phyloP scores from a whole-genome alignment of 2,797 vertebrate species.

The Semaprochilodus insignis region DNA sequence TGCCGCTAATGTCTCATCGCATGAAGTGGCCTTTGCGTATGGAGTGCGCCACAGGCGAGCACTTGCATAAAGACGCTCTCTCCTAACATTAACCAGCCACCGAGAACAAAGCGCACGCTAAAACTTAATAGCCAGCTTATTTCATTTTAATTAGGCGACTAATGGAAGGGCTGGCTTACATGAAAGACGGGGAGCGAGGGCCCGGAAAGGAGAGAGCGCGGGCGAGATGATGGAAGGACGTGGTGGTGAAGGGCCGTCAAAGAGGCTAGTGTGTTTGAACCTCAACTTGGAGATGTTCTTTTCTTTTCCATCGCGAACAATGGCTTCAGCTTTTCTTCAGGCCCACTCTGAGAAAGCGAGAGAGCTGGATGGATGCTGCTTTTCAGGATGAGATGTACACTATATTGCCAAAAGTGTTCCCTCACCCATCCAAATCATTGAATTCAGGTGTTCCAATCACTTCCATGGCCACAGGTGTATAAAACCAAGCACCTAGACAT shows the following conservation, averaged over 20 bases:
- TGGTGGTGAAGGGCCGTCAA: slow-evolving; percentile 56
- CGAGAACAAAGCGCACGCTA: slow-evolving; percentile 77
- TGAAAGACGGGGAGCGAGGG: slow-evolving; percentile 77
- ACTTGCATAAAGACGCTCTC: slow-evolving; percentile 69
- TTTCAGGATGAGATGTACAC: background rate
- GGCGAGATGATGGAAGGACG: slow-evolving; percentile 75
- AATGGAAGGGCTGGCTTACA: slow-evolving; percentile 74
- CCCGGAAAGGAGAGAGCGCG: slow-evolving; percentile 76
- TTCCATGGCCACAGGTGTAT: no score
- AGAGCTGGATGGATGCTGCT: slow-evolving; percentile 18
- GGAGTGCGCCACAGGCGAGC: slow-evolving; percentile 64
- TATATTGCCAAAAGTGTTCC: no score
- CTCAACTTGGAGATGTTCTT: slow-evolving; percentile 36
- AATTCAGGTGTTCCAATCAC: no score
- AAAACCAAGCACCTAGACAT: no score
- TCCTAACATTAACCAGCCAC: slow-evolving; percentile 77
- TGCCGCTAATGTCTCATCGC: slow-evolving; percentile 68
- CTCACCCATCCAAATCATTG: no score
- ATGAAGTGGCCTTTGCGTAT: slow-evolving; percentile 68
- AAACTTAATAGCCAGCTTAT: slow-evolving; percentile 81
- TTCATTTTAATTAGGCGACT: slow-evolving; percentile 84
- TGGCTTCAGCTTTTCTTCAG: slow-evolving; percentile 30
- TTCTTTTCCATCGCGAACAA: slow-evolving; percentile 12
- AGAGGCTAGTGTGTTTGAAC: slow-evolving; percentile 57
- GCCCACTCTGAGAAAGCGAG: slow-evolving; percentile 18